phyloP scores from a whole-genome alignment of 2,888 invertebrate genomes.

The Clunio marinus region DNA sequence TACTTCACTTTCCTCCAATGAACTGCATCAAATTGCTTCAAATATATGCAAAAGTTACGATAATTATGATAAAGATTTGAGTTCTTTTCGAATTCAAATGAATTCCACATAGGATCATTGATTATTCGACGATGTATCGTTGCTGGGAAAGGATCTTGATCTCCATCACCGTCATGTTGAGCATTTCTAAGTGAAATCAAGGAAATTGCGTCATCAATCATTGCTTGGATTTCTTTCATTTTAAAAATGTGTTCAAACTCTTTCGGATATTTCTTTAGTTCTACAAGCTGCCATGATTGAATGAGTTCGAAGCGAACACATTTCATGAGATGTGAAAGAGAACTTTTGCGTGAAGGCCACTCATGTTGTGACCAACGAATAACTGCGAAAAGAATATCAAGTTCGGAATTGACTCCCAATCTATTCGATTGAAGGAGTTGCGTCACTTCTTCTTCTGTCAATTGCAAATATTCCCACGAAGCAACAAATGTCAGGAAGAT shows the following conservation, averaged over 20 bases:
- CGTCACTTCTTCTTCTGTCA: constrained; percentile 63
- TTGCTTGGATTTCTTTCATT: constrained; percentile 66
- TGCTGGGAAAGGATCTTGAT: background rate
- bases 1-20: constrained; percentile 19
- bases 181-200: constrained; percentile 44
- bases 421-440: constrained; percentile 66
- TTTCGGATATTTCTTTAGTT: constrained; percentile 69
- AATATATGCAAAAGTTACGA: background rate
- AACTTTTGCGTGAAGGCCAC: constrained; percentile 59
- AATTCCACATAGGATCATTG: constrained; percentile 24
- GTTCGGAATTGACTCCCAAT: constrained; percentile 68
- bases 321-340: constrained; percentile 60
- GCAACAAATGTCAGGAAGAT: constrained; percentile 76
- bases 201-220: constrained; percentile 78
- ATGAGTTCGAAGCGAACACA: constrained; percentile 75
- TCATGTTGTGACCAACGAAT: constrained; percentile 73
- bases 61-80: background rate
- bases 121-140: constrained; percentile 3
- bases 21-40: constrained; percentile 16
- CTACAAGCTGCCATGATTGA: constrained; percentile 74
- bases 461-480: constrained; percentile 65
- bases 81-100: constrained; percentile 5
- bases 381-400: constrained; percentile 50
- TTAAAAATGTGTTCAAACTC: constrained; percentile 54
- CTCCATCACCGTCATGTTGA: background rate